Percentiles rank a stretch among this genome's conserved stretches.
Conservation (phyloP, 2,888 invertebrate species). For the Ophion costatus region DNA sequence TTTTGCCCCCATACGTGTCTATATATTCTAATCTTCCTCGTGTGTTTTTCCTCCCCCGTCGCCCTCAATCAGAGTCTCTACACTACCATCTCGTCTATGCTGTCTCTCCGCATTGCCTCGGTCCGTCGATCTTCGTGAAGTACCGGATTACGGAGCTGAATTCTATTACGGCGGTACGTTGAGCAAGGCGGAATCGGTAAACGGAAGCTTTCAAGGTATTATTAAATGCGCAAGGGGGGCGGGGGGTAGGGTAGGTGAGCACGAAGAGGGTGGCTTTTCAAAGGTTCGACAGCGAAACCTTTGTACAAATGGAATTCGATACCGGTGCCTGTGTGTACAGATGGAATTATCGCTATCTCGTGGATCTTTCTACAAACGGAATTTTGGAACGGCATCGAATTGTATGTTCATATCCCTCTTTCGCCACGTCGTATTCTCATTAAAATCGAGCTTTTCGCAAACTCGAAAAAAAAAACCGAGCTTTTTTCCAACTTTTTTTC, state of each 20-base stretch:
- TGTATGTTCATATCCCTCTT: background rate
- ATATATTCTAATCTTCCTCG: background rate
- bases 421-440: background rate
- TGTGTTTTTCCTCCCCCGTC: background rate
- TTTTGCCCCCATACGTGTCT: background rate
- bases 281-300: slow-evolving; percentile 48
- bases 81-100: background rate
- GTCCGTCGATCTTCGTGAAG: slow-evolving; percentile 76
- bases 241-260: background rate
- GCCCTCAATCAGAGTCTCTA: background rate
- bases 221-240: slow-evolving; percentile 70
- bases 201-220: slow-evolving; percentile 77
- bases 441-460: background rate
- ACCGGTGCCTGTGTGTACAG: slow-evolving; percentile 12
- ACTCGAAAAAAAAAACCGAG: background rate
- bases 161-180: slow-evolving; percentile 78
- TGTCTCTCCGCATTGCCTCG: slow-evolving; percentile 48
- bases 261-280: slow-evolving; percentile 47
- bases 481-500: background rate
- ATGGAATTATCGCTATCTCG: slow-evolving; percentile 32
- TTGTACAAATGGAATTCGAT: slow-evolving; percentile 18
- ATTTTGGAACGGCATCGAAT: slow-evolving; percentile 31
- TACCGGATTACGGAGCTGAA: slow-evolving; percentile 79
- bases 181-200: slow-evolving; percentile 77
- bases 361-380: slow-evolving; percentile 40